A percentile compares a stretch with the other conserved stretches of the same genome.
Evolutionary conservation across 2,113 vertebrate species (phyloP).

Genomic region (Tyrannus savana): DNA sequence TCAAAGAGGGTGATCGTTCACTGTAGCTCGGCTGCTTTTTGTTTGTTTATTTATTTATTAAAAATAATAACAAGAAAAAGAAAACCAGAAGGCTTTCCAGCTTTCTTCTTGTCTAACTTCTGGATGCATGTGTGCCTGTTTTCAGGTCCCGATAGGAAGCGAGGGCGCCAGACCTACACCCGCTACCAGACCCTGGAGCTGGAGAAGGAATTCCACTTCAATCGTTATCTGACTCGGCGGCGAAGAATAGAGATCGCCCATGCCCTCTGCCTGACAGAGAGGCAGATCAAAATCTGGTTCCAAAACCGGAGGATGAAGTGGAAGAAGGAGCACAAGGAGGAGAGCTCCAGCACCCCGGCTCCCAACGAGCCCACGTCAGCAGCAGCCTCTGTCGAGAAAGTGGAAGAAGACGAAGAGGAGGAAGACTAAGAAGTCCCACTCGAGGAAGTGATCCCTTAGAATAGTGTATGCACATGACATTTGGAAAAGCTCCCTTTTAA

Average conservation of each 20-base stretch:
- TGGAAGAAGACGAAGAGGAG: constrained; percentile 73
- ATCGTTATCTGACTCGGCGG: constrained; percentile 89
- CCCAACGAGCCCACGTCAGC: constrained; percentile 65
- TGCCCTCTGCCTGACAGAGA: constrained; percentile 85
- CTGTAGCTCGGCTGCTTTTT: neutral
- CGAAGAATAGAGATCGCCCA: constrained; percentile 88
- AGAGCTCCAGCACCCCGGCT: constrained; percentile 54
- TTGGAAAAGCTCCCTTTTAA: constrained; percentile 68
- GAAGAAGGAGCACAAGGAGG: constrained; percentile 90
- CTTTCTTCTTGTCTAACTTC: constrained; percentile 2
- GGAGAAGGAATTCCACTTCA: constrained; percentile 94
- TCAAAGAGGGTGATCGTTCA: neutral
- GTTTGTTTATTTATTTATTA: neutral
- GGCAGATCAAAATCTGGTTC: constrained; percentile 95
- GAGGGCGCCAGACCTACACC: constrained; percentile 90
- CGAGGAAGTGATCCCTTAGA: constrained; percentile 32
- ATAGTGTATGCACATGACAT: constrained; percentile 67
- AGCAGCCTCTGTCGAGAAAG: constrained; percentile 66
- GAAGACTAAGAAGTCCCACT: constrained; percentile 63
- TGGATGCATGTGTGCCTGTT: constrained; percentile 2
- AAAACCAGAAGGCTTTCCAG: neutral
- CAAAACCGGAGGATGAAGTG: constrained; percentile 94
- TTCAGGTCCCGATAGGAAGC: constrained; percentile 86
- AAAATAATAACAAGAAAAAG: neutral
- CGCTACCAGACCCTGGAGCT: constrained; percentile 91